Conservation (phyloP, 2,888 invertebrate species). For the Eristalinus aeneus region DNA sequence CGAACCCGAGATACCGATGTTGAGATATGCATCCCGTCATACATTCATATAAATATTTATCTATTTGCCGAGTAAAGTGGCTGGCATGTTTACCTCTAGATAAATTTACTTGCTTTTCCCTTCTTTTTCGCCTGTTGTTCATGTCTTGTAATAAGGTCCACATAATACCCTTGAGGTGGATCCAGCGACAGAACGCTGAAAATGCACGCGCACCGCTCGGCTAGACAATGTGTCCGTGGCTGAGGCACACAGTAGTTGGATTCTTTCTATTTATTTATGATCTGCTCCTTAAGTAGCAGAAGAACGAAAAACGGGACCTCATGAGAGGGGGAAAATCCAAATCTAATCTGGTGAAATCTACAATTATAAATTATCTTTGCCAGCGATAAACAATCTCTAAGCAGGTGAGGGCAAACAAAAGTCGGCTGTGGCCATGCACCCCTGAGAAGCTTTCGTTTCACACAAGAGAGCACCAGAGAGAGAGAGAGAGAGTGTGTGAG, state of each 20-base stretch:
- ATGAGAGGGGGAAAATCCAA: neutral
- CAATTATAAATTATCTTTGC: slow-evolving; percentile 68
- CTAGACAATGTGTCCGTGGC: neutral
- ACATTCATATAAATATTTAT: slow-evolving; percentile 65
- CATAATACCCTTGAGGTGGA: slow-evolving; percentile 11
- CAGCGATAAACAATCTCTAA: slow-evolving; percentile 59
- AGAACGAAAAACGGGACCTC: too few relatives aligned
- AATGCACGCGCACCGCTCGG: slow-evolving; percentile 11
- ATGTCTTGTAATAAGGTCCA: neutral
- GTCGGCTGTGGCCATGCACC: neutral
- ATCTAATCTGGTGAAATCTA: slow-evolving; percentile 66
- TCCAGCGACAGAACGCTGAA: neutral
- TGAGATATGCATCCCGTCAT: slow-evolving; percentile 27
- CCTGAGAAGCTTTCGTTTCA: neutral
- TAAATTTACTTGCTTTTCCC: slow-evolving; percentile 52
- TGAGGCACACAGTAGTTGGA: slow-evolving; percentile 3
- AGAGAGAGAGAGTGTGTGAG: neutral
- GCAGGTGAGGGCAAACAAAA: slow-evolving; percentile 57
- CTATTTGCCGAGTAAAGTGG: slow-evolving; percentile 62
- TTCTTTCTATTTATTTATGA: slow-evolving; percentile 18
- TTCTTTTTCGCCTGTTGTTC: neutral
- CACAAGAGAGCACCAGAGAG: neutral
- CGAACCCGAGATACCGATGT: neutral
- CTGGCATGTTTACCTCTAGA: slow-evolving; percentile 59
- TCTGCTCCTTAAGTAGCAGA: slow-evolving; percentile 54